Evolutionary conservation across 2,888 invertebrate genomes (phyloP), one percentile per base, ranked within the genome.

Genomic region (Spodoptera littoralis): DNA sequence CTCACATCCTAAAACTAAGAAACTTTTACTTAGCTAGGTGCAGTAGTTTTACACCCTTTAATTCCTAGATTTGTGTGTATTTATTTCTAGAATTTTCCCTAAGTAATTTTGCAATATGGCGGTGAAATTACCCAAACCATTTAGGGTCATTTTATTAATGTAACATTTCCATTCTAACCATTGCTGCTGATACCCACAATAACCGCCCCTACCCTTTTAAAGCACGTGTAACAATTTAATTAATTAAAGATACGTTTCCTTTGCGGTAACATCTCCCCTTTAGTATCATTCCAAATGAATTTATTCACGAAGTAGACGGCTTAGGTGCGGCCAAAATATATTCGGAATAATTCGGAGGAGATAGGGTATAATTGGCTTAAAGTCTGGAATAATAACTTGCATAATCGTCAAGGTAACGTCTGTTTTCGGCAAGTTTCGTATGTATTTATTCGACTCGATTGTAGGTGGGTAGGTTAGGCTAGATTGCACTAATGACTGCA

Each of bases 181-280:
- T 54, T 58, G 43, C 30, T n/a, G 13, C 11, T 11, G 9, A 47
- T 45, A 9, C 47, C 36, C 44, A 24, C 24, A 55, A 44, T 47
- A 61, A 47, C 46, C 48, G 2, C 36, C 61, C 60, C 54, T 55
- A 46, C 45, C 47, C 65, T 55, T 55, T 61, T 36, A 36, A 13
- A 66, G 45, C 57, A 73, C 62, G 42, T 67, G 66, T 70, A 47
- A 73, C 62, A 63, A 76, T 70, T 73, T 64, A 61, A 76, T 75
- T 77, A 77, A 77, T 61, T 77, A 77, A 66, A 43, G 12, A 62
- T n/a, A 49, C 60, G 36, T 70, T 73, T 76, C 61, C 59, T 60
- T 47, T 9, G 45, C 47, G 22, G 11, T 45, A 43, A 30, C 65
- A 67, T 73, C 58, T 61, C 50, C 57, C 68, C 30, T 65, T 60